Conservation (phyloP, 2,888 invertebrate species). For the Nomada fucata region DNA sequence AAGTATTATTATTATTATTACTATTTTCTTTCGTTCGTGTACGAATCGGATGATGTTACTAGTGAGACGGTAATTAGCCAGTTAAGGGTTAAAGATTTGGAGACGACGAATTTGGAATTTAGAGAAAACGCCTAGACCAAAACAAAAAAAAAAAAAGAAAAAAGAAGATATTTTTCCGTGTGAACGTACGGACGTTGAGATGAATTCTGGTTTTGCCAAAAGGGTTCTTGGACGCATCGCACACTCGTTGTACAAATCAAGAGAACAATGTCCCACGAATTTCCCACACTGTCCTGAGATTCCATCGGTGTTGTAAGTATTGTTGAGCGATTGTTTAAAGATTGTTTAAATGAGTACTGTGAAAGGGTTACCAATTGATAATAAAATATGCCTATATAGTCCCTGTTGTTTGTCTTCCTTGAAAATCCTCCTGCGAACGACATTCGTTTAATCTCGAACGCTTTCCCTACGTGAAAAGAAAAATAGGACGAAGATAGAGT, state of each 20-base stretch:
- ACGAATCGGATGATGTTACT: neutral
- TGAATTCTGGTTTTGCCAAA: slow-evolving; percentile 31
- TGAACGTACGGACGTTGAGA: neutral
- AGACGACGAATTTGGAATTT: slow-evolving; percentile 7
- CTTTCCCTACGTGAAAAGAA: slow-evolving; percentile 12
- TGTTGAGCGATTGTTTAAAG: slow-evolving; percentile 59
- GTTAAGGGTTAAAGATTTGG: slow-evolving; percentile 5
- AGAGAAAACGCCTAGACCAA: slow-evolving; percentile 14
- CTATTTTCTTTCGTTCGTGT: neutral
- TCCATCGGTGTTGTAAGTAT: slow-evolving; percentile 62
- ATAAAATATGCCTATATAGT: slow-evolving; percentile 71
- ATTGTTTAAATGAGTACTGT: slow-evolving; percentile 53
- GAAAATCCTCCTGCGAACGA: neutral
- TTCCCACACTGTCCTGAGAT: slow-evolving; percentile 43
- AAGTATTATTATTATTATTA: neutral
- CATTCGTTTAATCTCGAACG: neutral
- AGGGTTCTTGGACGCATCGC: neutral
- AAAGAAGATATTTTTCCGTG: neutral
- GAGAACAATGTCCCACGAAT: slow-evolving; percentile 3
- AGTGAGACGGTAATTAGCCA: neutral
- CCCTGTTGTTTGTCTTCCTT: slow-evolving; percentile 23
- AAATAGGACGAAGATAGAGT: slow-evolving; percentile 19
- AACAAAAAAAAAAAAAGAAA: neutral
- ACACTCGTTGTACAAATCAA: slow-evolving; percentile 51
- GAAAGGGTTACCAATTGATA: slow-evolving; percentile 66